Evolutionary conservation across 1,140 invertebrate species (phyloP).

Genomic region (Trichogramma pretiosum): DNA sequence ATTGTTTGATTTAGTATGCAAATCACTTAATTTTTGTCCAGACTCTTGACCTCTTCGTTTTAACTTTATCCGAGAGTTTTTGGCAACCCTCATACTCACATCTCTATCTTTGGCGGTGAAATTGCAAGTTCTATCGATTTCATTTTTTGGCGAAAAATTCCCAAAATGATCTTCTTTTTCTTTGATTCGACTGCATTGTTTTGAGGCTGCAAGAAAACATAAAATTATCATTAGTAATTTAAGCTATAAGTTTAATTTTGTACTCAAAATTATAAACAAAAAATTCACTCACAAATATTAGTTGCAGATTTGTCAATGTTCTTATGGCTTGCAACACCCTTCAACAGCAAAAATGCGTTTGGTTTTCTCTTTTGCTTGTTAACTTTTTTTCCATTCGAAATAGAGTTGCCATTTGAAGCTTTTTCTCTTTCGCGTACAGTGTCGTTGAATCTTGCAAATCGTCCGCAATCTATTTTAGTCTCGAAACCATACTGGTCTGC

Average conservation of each 20-base stretch:
- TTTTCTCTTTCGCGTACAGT: too few relatives aligned
- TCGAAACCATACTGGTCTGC: slow-evolving; percentile 28
- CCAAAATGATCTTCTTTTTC: too few relatives aligned
- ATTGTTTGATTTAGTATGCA: slow-evolving; percentile 24
- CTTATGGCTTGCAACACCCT: too few relatives aligned
- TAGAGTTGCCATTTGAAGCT: too few relatives aligned
- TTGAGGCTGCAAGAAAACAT: slow-evolving; percentile 6
- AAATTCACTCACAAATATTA: too few relatives aligned
- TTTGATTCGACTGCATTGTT: slow-evolving; percentile 7
- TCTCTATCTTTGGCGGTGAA: slow-evolving; percentile 40
- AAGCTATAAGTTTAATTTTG: too few relatives aligned
- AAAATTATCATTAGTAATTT: neutral
- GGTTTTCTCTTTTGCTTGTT: too few relatives aligned
- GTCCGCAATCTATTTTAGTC: slow-evolving; percentile 31
- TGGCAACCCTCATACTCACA: slow-evolving; percentile 45
- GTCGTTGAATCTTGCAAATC: slow-evolving; percentile 36
- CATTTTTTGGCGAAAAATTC: neutral
- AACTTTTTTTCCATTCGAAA: too few relatives aligned
- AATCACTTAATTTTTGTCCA: slow-evolving; percentile 13
- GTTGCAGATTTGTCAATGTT: too few relatives aligned
- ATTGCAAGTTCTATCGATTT: slow-evolving; percentile 27
- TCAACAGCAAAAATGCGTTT: too few relatives aligned
- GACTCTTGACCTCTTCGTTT: neutral
- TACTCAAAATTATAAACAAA: too few relatives aligned
- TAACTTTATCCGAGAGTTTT: slow-evolving; percentile 29